These are phyloP conservation scores for Trogon melanurus DNA, from an alignment of 2,113 vertebrate species.

Conservation along the genomic window DNA sequence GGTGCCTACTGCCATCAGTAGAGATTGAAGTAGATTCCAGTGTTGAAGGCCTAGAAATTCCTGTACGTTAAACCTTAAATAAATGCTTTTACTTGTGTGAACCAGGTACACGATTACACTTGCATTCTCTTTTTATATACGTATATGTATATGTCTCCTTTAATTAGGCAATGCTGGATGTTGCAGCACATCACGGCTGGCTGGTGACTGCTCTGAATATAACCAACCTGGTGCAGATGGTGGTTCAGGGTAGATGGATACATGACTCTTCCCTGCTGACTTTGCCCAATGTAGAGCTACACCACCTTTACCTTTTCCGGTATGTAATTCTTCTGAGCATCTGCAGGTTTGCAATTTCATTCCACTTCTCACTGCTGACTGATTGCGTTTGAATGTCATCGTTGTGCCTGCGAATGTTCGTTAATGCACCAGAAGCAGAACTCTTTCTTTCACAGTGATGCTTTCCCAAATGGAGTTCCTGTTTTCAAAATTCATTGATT, in stretches of 20 bases:
- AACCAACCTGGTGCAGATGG: constrained; percentile 93
- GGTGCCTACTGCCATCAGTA: neutral
- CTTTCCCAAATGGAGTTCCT: constrained; percentile 24
- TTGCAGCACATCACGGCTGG: constrained; percentile 93
- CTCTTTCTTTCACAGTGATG: neutral
- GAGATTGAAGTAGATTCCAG: neutral
- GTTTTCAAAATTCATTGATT: constrained; percentile 41
- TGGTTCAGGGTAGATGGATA: constrained; percentile 93
- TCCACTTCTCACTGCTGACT: neutral
- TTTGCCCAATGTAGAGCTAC: constrained; percentile 87
- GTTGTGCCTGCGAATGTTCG: neutral
- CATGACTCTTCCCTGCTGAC: constrained; percentile 90
- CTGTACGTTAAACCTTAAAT: neutral
- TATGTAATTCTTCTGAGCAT: constrained; percentile 59
- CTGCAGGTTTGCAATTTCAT: neutral
- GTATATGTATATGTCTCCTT: neutral
- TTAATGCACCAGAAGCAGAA: neutral
- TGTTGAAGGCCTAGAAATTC: neutral
- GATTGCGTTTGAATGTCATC: neutral
- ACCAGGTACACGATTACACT: neutral
- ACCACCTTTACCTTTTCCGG: constrained; percentile 91
- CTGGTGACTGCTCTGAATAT: constrained; percentile 88
- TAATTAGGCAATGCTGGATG: constrained; percentile 93
- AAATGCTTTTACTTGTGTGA: neutral
- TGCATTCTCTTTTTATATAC: neutral